Base-by-base conservation (phyloP, 23 tunicate species). In the Phallusia fumigata region DNA sequence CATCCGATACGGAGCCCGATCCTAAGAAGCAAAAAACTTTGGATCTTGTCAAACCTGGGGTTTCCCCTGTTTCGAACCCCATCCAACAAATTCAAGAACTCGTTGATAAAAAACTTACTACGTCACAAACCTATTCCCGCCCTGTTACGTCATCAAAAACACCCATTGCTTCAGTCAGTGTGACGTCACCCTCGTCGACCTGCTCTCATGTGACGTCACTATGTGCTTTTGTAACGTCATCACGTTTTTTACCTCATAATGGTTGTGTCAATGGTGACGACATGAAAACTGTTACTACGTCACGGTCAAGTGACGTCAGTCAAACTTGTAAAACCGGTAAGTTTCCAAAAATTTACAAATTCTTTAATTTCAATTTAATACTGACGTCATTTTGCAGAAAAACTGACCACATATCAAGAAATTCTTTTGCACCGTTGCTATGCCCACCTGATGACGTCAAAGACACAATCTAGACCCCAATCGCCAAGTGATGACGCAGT, bases 1-100 rank as follows among this genome's bases (percentile, higher is more conserved):
- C 35, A 36, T 21, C 35, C 31, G 22, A 22, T 33, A 5, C 34
- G 11, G 15, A 36, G 1, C 32, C 28, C 10, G 30, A 35, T 31
- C 24, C 36, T 52, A 50, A 22, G 31, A 44, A 40, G 24, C 53
- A 10, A 0, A 86, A 86, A 80, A 86, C 69, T 22, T 49, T 81
- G 30, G 91, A 87, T 45, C 75, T 87, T 22, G 85, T 87, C 18
- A 47, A 74, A 18, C 86, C 86, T 5, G 76, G 74, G 45, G 82
- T 58, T 30, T 21, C 45, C 28, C 35, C 80, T 22, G 31, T 19
- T 33, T 52, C 28, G 0, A 87, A 87, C 47, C 91, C 91, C 28
- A 51, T 87, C 33, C 91, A 87, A 44, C 75, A 76, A 65, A 87
- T 87, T 33, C 91, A 87, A 76, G 91, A 87, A 58, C 82, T 87